These are phyloP conservation scores for Lepilemur septentrionalis DNA, from an alignment of 2,797 vertebrate species.

Conservation along the genomic window DNA sequence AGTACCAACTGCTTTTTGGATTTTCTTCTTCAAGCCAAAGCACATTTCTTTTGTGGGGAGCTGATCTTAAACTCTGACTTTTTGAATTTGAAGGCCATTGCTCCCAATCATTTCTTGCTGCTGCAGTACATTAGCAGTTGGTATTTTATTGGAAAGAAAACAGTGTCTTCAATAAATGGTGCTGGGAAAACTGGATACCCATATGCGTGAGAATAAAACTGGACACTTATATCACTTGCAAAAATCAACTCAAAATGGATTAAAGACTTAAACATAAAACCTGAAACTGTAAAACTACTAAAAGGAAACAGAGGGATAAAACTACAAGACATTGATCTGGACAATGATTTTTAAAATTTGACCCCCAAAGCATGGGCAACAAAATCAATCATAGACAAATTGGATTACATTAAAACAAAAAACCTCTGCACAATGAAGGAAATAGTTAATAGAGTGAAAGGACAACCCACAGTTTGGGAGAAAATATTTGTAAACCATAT, in stretches of 20 bases:
- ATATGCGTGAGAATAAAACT: background rate
- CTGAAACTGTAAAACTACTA: background rate
- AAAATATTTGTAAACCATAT: background rate
- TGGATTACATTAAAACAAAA: background rate
- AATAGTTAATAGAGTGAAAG: background rate
- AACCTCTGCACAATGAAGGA: background rate
- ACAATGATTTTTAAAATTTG: background rate
- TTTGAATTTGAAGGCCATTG: background rate
- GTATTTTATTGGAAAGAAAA: background rate
- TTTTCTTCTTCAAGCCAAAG: background rate
- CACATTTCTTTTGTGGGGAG: background rate
- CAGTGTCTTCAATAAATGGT: background rate
- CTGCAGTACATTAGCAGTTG: background rate
- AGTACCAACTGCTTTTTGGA: background rate
- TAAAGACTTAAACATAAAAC: background rate
- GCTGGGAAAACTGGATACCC: background rate
- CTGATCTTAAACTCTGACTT: background rate
- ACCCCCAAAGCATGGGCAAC: background rate
- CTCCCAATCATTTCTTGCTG: background rate
- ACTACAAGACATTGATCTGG: background rate
- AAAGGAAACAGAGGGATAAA: background rate
- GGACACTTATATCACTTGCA: background rate
- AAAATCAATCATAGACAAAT: background rate
- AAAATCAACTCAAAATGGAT: background rate
- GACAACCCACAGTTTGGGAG: background rate